Percentiles rank a stretch among this genome's conserved stretches.
Evolutionary conservation across 2,113 vertebrate species (phyloP).

Genomic region (Hymenochirus boettgeri): DNA sequence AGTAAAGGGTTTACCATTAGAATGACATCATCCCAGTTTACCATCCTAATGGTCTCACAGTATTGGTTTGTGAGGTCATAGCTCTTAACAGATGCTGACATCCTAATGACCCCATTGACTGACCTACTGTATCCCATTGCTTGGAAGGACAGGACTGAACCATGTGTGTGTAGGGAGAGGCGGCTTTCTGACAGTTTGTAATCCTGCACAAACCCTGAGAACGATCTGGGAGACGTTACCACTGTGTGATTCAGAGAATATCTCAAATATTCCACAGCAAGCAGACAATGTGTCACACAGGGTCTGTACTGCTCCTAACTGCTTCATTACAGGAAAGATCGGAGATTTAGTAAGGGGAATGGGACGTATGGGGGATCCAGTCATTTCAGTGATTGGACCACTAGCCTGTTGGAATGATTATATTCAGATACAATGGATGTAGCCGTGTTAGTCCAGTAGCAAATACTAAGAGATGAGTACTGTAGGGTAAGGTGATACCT

Average conservation of each 20-base stretch:
- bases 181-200: no score
- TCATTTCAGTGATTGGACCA: background rate
- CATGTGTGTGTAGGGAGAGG: no score
- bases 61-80: background rate
- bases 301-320: background rate
- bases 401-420: no score
- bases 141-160: background rate
- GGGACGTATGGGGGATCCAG: background rate
- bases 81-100: background rate
- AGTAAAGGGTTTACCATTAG: background rate
- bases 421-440: no score
- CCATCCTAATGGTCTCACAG: background rate
- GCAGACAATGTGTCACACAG: slow-evolving; percentile 1
- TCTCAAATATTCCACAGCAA: slow-evolving; percentile 9
- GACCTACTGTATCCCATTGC: background rate
- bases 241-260: slow-evolving; percentile 1
- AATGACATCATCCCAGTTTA: background rate
- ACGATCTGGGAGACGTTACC: no score
- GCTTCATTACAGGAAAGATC: background rate
- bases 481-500: no score
- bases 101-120: background rate
- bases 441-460: no score
- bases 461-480: no score
- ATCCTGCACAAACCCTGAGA: no score
- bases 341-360: background rate